These are phyloP conservation scores for Ophthalmolycus amberensis DNA, from an alignment of 2,113 vertebrate species.

Conservation along the genomic window DNA sequence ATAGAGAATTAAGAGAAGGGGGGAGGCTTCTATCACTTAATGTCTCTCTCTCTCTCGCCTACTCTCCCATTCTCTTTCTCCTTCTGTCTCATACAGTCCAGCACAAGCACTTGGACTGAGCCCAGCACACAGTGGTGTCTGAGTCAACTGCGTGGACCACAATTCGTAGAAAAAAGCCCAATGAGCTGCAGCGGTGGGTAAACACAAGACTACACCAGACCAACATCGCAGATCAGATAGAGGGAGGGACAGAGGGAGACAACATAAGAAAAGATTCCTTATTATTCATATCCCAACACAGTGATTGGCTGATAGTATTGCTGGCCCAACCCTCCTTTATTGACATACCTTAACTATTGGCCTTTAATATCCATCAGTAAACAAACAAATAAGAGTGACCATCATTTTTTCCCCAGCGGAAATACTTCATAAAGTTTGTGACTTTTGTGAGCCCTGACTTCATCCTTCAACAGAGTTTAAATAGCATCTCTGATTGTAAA, in stretches of 20 bases:
- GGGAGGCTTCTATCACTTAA: constrained; percentile 6
- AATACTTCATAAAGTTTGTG: not conserved
- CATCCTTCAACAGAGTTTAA: not conserved
- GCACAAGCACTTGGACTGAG: constrained; percentile 19
- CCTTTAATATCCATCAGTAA: not conserved
- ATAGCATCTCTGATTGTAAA: not conserved
- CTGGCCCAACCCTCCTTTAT: not conserved
- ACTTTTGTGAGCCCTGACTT: too few relatives aligned
- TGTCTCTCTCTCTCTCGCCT: constrained; percentile 19
- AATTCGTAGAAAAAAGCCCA: constrained; percentile 38
- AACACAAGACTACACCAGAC: constrained; percentile 35
- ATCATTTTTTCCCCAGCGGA: not conserved
- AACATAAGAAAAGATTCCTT: not conserved
- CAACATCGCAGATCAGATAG: constrained; percentile 7
- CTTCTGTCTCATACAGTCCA: constrained; percentile 16
- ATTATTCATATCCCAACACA: not conserved
- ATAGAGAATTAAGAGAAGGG: constrained; percentile 35
- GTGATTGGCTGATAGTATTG: not conserved
- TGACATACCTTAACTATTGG: not conserved
- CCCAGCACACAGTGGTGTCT: constrained; percentile 35
- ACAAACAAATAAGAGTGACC: not conserved
- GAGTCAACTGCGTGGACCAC: constrained; percentile 49
- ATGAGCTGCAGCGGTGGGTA: constrained; percentile 30
- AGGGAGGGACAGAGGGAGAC: not conserved
- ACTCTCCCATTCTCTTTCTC: constrained; percentile 11